Conservation (phyloP, 2,888 invertebrate genomes). For the Dynastes tityus region DNA sequence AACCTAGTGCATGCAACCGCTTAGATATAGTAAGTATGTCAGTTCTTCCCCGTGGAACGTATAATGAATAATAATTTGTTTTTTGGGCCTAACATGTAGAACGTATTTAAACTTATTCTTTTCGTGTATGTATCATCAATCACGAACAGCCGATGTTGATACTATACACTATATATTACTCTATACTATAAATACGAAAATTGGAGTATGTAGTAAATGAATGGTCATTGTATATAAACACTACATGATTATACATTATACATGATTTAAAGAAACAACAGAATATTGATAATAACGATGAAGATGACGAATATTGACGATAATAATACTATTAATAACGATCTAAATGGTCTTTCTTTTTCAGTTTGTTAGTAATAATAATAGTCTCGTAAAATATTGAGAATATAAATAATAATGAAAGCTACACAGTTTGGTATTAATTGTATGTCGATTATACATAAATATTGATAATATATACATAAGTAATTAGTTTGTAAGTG, state of each 20-base stretch:
- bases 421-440: constrained; percentile 34
- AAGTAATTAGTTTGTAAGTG: constrained; percentile 65
- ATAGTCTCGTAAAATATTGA: constrained; percentile 28
- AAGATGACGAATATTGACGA: constrained; percentile 25
- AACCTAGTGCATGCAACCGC: constrained; percentile 61
- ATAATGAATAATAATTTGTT: constrained; percentile 53
- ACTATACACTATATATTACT: too few relatives aligned
- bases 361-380: constrained; percentile 2
- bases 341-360: constrained; percentile 53
- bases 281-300: constrained; percentile 32
- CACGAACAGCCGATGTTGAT: background rate
- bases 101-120: constrained; percentile 26
- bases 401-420: constrained; percentile 8
- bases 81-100: constrained; percentile 63
- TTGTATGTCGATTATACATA: constrained; percentile 62
- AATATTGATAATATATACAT: constrained; percentile 63
- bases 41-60: constrained; percentile 60
- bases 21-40: constrained; percentile 59
- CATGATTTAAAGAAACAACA: constrained; percentile 20
- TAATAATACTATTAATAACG: constrained; percentile 50
- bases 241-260: too few relatives aligned
- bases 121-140: constrained; percentile 6
- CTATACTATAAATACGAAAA: constrained; percentile 5
- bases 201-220: constrained; percentile 8
- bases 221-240: too few relatives aligned